Evolutionary conservation across 37 sponge, comb jelly and placozoan genomes (phyloP).

Genomic region (Mnemiopsis leidyi): DNA sequence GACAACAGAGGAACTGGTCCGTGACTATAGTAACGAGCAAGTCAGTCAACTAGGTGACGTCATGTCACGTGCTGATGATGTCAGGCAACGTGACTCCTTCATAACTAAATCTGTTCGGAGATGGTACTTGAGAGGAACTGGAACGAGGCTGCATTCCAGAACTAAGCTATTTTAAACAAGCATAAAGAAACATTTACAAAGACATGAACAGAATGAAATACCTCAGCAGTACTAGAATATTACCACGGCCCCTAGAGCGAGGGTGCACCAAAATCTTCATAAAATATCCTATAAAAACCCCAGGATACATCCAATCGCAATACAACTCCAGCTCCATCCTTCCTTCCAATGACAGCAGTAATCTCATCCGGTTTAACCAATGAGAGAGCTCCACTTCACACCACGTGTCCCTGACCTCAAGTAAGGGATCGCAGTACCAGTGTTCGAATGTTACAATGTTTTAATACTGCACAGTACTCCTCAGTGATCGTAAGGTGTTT

Average conservation of each 20-base stretch:
- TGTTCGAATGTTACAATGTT: constrained; percentile 64
- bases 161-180: too few relatives aligned
- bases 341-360: background rate
- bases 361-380: background rate
- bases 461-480: background rate
- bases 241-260: background rate
- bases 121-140: too few relatives aligned
- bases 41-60: background rate
- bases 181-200: too few relatives aligned
- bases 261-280: background rate
- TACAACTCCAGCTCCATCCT: background rate
- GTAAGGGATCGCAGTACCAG: background rate
- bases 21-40: background rate
- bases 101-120: too few relatives aligned
- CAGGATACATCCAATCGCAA: background rate
- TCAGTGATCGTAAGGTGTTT: background rate
- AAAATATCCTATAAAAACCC: background rate
- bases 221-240: too few relatives aligned
- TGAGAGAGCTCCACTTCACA: background rate
- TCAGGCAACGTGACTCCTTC: background rate
- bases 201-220: too few relatives aligned
- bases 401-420: constrained; percentile 16
- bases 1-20: background rate
- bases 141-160: too few relatives aligned
- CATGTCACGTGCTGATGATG: background rate